Evolutionary conservation across 2,797 vertebrate genomes (phyloP).

Genomic region (Ctenopoma kingsleyae): DNA sequence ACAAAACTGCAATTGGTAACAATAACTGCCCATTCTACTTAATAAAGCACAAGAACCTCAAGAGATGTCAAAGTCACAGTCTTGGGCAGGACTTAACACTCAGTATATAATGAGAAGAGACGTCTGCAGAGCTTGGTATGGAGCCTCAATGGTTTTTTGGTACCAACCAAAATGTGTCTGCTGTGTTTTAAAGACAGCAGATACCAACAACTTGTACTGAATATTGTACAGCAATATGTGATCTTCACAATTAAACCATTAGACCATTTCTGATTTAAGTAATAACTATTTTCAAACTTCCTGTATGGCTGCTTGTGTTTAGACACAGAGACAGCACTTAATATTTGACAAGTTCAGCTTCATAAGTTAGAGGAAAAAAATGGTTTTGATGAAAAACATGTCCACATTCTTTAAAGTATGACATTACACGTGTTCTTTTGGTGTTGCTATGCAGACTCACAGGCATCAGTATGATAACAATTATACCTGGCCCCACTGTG

Average conservation of each 20-base stretch:
- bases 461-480: not conserved
- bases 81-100: not conserved
- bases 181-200: not conserved
- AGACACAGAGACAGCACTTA: not conserved
- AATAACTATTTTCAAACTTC: no score
- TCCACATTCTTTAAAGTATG: not conserved
- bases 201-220: not conserved
- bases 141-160: not conserved
- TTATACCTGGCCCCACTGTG: not conserved
- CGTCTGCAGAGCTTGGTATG: not conserved
- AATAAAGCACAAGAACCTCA: not conserved
- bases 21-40: not conserved
- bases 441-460: not conserved
- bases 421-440: not conserved
- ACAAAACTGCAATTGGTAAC: not conserved
- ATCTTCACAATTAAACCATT: no score
- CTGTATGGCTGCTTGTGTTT: not conserved
- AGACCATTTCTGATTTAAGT: no score
- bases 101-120: not conserved
- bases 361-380: not conserved
- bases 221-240: no score
- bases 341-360: not conserved
- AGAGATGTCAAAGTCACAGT: not conserved
- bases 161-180: not conserved
- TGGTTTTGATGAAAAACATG: not conserved